These are phyloP conservation scores for Centropristis striata DNA, from an alignment of 2,113 vertebrate species.

Conservation along the genomic window DNA sequence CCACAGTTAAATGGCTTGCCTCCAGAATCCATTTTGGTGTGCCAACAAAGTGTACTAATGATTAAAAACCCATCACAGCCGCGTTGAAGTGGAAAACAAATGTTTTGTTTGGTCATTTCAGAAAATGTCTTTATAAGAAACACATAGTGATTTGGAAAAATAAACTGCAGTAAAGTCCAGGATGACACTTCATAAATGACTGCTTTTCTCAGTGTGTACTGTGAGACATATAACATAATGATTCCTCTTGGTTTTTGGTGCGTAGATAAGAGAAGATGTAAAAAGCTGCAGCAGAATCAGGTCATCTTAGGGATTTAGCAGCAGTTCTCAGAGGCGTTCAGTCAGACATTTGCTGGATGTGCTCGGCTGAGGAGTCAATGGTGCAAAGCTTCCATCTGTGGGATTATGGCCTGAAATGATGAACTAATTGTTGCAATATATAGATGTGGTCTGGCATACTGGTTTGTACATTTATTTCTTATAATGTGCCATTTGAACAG, in stretches of 20 bases:
- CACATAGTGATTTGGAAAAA: not conserved
- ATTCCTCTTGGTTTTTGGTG: slow-evolving; percentile 11
- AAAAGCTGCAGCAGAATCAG: slow-evolving; percentile 29
- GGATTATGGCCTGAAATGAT: slow-evolving; percentile 41
- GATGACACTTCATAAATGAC: not conserved
- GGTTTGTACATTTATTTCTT: slow-evolving; percentile 20
- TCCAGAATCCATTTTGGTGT: not conserved
- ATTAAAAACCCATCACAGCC: not conserved
- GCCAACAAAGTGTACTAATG: not conserved
- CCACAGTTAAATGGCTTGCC: not conserved
- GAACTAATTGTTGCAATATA: slow-evolving; percentile 35
- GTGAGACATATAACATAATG: not conserved
- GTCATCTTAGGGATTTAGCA: slow-evolving; percentile 53
- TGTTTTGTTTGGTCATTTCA: not conserved
- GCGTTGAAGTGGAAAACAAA: not conserved
- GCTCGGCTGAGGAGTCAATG: slow-evolving; percentile 54
- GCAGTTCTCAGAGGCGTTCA: slow-evolving; percentile 39
- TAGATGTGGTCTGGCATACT: slow-evolving; percentile 7
- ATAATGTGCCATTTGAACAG: slow-evolving; percentile 17
- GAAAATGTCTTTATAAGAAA: not conserved
- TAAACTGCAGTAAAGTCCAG: not conserved
- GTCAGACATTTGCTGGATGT: slow-evolving; percentile 49
- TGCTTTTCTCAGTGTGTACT: not conserved
- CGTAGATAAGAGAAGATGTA: not conserved
- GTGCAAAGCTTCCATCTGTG: slow-evolving; percentile 46